Percentiles rank a stretch among this genome's conserved stretches.
Conservation (phyloP, 92 coral and sea anemone genomes). For the Heteractis magnifica region DNA sequence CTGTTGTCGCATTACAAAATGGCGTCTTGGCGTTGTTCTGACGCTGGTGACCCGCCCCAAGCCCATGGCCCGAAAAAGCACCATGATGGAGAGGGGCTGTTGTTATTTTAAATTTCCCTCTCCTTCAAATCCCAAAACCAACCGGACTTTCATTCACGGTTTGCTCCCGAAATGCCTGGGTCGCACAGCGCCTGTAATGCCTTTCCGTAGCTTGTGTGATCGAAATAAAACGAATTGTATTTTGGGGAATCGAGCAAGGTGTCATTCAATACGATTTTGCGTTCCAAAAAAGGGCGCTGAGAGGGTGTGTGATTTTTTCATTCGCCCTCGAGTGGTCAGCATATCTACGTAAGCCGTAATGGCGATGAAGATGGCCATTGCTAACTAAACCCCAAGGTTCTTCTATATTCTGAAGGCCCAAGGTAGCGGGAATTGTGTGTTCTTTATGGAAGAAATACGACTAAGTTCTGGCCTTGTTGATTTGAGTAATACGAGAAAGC, state of each 20-base stretch:
- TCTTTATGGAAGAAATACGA: conserved; percentile 84
- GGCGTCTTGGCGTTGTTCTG: conserved; percentile 90
- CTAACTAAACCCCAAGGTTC: conserved; percentile 24
- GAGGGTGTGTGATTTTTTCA: conserved; percentile 98
- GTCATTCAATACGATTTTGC: conserved; percentile 99
- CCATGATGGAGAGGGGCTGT: conserved; percentile 93
- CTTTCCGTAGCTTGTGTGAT: conserved; percentile 31
- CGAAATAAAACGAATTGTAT: conserved; percentile 81
- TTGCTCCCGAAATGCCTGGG: conserved; percentile 22
- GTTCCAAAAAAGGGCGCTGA: conserved; percentile 97
- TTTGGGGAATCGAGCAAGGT: conserved; percentile 90
- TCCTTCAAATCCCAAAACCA: conserved; percentile 44
- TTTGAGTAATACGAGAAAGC: conserved; percentile 73
- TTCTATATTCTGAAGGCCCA: conserved; percentile 31
- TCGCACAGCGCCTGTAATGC: conserved; percentile 21
- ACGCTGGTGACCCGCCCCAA: conserved; percentile 99
- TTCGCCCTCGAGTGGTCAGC: conserved; percentile 98
- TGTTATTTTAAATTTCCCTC: conserved; percentile 56
- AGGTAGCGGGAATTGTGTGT: conserved; percentile 14
- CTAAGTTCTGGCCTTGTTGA: conserved; percentile 67
- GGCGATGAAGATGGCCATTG: conserved; percentile 75
- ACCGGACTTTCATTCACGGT: conserved; percentile 29
- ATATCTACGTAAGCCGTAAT: conserved; percentile 86
- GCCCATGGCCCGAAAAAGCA: conserved; percentile 89
- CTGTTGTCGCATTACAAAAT: conserved; percentile 91